Evolutionary conservation across 2,888 invertebrate genomes (phyloP), one percentile per base, ranked within the genome.

Genomic region (Hyppa rectilinea): DNA sequence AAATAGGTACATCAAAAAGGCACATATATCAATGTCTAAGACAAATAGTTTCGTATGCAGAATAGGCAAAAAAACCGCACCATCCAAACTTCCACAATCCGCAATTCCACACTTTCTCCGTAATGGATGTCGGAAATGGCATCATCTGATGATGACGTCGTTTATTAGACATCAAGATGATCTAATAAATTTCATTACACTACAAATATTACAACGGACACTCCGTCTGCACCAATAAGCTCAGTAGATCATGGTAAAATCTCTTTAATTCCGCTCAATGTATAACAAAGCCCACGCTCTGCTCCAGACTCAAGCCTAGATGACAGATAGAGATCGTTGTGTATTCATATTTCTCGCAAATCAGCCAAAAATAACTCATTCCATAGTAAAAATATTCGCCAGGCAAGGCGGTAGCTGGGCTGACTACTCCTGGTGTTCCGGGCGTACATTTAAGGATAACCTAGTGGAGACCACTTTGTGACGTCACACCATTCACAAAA

Each of bases 401-500:
- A 12, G 17, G 36, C 23, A 14, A 17, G 23, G 10, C 4, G 34
- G 26, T 20, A 14, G 26, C 20, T 29, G 56, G 40, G 17, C 23
- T 36, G 36, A 5, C 56, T 26, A 3, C 40, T 58, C 7, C 7
- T 43, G 20, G 29, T 58, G 58, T 4, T 12, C 26, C 6, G 29
- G 26, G 29, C 43, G 26, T 43, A 26, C 2, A 20, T 26, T 58
- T 40, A 20, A 34, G 50, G 6, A 40, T n/a, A 49, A 12, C 2
- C 9, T 14, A 2, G 31, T 20, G n/a, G 9, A 38, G 2, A 36
- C 26, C 20, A 26, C 20, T 31, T 45, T 45, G 61, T n/a, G 47
- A 52, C 23, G 43, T 50, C 49, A 72, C 36, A 43, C 2, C 36
- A 43, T 66, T 65, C 4, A 9, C 12, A 49, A 36, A 56, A 56